These are phyloP conservation scores for Stenichneumon culpator DNA, from an alignment of 2,888 invertebrate species.

Conservation along the genomic window DNA sequence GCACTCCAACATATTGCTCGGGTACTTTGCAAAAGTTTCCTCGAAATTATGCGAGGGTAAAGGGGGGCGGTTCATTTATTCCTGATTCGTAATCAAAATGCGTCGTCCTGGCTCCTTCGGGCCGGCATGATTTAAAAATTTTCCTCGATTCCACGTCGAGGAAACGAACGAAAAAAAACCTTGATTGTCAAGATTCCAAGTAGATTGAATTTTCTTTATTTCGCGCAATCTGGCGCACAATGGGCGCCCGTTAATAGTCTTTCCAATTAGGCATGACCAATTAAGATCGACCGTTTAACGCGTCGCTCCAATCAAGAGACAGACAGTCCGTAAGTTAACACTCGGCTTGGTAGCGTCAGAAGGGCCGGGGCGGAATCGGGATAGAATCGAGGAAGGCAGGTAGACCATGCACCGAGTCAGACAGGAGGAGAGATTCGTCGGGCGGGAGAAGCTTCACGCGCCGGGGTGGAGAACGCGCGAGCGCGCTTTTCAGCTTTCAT, in stretches of 20 bases:
- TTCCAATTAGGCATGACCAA: constrained; percentile 82
- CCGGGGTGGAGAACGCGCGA: constrained; percentile 44
- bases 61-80: constrained; percentile 33
- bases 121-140: background rate
- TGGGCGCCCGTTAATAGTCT: constrained; percentile 74
- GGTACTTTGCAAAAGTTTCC: constrained; percentile 43
- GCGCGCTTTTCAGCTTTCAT: constrained; percentile 82
- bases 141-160: background rate
- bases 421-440: constrained; percentile 41
- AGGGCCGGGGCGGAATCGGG: constrained; percentile 20
- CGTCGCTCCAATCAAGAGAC: constrained; percentile 75
- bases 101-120: background rate
- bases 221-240: constrained; percentile 55
- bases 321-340: constrained; percentile 80
- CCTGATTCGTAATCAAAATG: background rate
- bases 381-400: constrained; percentile 33
- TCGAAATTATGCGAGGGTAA: constrained; percentile 28
- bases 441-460: constrained; percentile 41
- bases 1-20: constrained; percentile 48
- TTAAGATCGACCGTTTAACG: constrained; percentile 77
- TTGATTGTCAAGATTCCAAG: constrained; percentile 10
- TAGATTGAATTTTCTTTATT: constrained; percentile 31
- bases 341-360: constrained; percentile 75
- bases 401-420: constrained; percentile 36
- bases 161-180: background rate